These are phyloP conservation scores for Norana najaformis DNA, from an alignment of 2,888 invertebrate species.

Conservation along the genomic window DNA sequence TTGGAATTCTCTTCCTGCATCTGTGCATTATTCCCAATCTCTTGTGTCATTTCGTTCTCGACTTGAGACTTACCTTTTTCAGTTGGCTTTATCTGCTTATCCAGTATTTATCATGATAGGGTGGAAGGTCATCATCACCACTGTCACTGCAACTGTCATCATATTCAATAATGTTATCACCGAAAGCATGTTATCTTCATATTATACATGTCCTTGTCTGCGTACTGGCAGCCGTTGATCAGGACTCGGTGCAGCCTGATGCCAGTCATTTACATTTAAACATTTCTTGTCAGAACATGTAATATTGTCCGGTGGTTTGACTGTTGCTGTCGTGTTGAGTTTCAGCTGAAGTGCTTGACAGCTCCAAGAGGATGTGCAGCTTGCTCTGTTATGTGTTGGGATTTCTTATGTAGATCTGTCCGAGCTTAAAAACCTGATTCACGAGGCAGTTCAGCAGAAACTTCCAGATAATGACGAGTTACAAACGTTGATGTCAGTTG, in stretches of 20 bases:
- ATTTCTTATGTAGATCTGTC: slow-evolving; percentile 66
- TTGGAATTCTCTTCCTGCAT: no score
- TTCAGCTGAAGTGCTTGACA: not conserved
- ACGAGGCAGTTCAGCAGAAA: slow-evolving; percentile 76
- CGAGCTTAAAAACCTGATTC: slow-evolving; percentile 73
- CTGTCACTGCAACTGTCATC: not conserved
- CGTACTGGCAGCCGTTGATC: not conserved
- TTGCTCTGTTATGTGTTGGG: not conserved
- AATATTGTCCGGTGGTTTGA: not conserved
- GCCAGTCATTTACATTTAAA: no score
- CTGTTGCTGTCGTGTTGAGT: not conserved
- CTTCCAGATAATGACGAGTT: slow-evolving; percentile 73
- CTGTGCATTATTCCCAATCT: no score
- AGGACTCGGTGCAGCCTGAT: not conserved
- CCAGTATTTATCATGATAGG: no score
- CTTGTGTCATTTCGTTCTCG: no score
- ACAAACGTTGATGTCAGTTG: slow-evolving; percentile 69
- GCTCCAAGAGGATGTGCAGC: not conserved
- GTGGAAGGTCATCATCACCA: not conserved
- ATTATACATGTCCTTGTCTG: not conserved
- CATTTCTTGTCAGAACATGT: not conserved
- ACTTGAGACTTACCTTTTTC: no score
- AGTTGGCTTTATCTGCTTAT: no score
- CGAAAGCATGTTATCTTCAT: not conserved
- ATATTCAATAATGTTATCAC: not conserved